These are phyloP conservation scores for Campoletis raptor DNA, from an alignment of 2,888 invertebrate genomes.

Conservation along the genomic window DNA sequence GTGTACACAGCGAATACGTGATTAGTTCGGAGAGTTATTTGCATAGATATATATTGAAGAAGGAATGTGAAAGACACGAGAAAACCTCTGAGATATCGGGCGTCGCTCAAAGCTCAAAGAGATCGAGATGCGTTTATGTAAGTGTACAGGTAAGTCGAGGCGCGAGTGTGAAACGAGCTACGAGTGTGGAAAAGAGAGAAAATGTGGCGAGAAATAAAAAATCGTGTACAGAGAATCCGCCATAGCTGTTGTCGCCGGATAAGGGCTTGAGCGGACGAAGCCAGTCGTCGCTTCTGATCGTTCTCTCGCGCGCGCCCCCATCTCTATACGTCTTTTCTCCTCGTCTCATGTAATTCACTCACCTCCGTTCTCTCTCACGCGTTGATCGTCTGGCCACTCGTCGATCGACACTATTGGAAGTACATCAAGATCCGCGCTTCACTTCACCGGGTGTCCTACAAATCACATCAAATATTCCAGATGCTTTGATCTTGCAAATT, in stretches of 20 bases:
- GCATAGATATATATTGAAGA: constrained; percentile 28
- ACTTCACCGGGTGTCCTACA: constrained; percentile 6
- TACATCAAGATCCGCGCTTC: constrained; percentile 43
- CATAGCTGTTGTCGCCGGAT: constrained; percentile 56
- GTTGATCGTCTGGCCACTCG: constrained; percentile 26
- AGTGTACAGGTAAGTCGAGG: constrained; percentile 47
- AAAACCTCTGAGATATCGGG: constrained; percentile 42
- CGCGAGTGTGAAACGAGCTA: constrained; percentile 34
- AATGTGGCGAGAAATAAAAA: constrained; percentile 65
- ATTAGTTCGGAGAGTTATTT: constrained; percentile 39
- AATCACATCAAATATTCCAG: not conserved
- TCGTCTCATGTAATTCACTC: constrained; percentile 44
- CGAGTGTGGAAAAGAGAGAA: constrained; percentile 26
- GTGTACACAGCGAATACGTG: constrained; percentile 46
- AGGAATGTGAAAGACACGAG: constrained; percentile 47
- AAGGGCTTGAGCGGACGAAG: constrained; percentile 63
- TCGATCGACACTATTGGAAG: constrained; percentile 56
- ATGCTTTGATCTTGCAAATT: not conserved
- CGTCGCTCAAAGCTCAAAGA: constrained; percentile 69
- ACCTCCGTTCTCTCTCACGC: constrained; percentile 28
- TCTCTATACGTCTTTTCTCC: constrained; percentile 24
- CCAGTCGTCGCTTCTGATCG: constrained; percentile 57
- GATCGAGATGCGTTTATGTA: constrained; percentile 62
- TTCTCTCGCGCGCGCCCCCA: constrained; percentile 51
- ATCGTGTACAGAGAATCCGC: constrained; percentile 39